These are phyloP conservation scores for Cephonodes hylas DNA, from an alignment of 2,888 invertebrate species.

Conservation along the genomic window DNA sequence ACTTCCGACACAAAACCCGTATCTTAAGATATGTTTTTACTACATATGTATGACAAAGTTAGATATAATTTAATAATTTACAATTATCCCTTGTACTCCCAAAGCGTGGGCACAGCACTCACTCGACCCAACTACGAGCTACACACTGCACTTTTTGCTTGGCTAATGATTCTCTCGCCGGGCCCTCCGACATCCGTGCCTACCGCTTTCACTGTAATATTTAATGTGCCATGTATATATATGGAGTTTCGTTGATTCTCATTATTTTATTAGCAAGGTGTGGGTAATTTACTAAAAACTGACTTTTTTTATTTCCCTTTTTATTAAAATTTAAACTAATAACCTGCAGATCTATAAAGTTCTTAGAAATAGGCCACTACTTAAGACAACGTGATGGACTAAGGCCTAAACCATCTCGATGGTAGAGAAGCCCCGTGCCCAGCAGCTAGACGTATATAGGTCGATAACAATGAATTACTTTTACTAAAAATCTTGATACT, in stretches of 20 bases:
- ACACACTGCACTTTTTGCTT: conserved; percentile 42
- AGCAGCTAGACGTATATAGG: too few relatives aligned
- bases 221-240: neutral
- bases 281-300: too few relatives aligned
- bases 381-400: too few relatives aligned
- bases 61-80: neutral
- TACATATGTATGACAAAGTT: neutral
- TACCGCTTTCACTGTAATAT: neutral
- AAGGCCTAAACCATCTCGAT: too few relatives aligned
- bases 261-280: neutral
- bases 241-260: neutral
- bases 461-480: too few relatives aligned
- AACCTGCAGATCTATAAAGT: too few relatives aligned
- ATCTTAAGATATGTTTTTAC: neutral
- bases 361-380: too few relatives aligned
- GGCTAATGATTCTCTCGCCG: conserved; percentile 39
- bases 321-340: too few relatives aligned
- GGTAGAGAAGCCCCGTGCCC: too few relatives aligned
- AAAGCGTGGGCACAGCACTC: conserved; percentile 17
- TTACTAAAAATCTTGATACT: too few relatives aligned
- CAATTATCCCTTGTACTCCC: neutral
- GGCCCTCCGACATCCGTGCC: neutral
- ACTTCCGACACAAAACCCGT: too few relatives aligned
- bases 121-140: conserved; percentile 33
- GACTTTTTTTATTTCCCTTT: too few relatives aligned